Conservation (phyloP, 37 sponge, comb jelly and placozoan species). For the Halisarca cf. caerulea region DNA sequence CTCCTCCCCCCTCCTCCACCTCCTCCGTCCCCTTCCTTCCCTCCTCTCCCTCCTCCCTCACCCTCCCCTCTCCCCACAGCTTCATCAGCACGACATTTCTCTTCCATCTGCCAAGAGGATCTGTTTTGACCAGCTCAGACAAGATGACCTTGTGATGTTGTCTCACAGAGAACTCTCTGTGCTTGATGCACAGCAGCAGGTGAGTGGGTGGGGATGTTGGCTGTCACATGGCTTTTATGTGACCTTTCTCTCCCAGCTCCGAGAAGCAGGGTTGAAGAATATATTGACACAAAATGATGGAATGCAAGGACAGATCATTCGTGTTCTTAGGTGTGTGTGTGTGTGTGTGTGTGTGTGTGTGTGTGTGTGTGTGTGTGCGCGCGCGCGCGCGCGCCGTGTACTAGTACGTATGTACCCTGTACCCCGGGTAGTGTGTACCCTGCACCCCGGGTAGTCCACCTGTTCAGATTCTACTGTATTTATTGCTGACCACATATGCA, state of each 20-base stretch:
- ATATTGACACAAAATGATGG: neutral
- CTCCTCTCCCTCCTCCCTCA: neutral
- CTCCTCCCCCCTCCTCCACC: constrained; percentile 67
- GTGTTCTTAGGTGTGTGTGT: constrained; percentile 4
- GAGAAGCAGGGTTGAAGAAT: neutral
- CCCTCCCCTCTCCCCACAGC: neutral
- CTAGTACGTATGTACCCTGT: no score
- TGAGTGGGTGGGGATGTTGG: neutral
- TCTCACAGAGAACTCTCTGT: neutral
- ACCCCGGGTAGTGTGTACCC: no score
- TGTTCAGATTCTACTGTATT: no score
- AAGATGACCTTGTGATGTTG: neutral
- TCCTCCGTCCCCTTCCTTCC: constrained; percentile 24
- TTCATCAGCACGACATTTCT: neutral
- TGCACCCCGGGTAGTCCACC: no score
- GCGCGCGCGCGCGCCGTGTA: no score
- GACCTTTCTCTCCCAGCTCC: no score
- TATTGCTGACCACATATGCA: no score
- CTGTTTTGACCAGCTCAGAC: neutral
- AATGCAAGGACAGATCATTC: neutral
- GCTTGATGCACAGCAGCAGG: neutral
- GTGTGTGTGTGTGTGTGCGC: no score
- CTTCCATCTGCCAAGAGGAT: neutral
- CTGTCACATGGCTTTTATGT: no score
- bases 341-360: no score